Percentiles rank a stretch among this genome's conserved stretches.
Evolutionary conservation across 2,113 vertebrate genomes (phyloP).

Genomic region (Burhinus oedicnemus): DNA sequence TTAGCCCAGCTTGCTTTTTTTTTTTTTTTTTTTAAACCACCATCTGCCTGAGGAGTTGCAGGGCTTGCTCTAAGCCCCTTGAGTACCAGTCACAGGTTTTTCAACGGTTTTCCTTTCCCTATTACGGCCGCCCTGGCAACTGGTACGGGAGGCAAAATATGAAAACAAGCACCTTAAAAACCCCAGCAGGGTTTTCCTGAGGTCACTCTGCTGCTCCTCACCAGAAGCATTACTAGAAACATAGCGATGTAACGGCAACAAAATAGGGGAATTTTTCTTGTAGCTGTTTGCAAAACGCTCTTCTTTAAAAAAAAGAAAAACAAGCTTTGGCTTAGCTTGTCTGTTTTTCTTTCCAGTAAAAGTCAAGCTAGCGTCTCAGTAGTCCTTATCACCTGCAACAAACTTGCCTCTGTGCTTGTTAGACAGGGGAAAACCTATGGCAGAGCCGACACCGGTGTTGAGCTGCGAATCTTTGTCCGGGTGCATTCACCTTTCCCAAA

Average conservation of each 20-base stretch:
- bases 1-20: conserved; percentile 67
- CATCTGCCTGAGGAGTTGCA: conserved; percentile 72
- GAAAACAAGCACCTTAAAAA: neutral
- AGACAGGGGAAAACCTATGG: neutral
- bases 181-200: neutral
- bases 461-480: neutral
- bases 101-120: neutral
- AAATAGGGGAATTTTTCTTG: neutral
- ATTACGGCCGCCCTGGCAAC: neutral
- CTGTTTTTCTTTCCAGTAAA: neutral
- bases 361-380: neutral
- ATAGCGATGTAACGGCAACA: neutral
- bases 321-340: neutral
- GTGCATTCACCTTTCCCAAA: neutral
- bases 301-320: neutral
- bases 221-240: neutral
- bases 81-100: neutral
- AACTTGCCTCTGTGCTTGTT: neutral
- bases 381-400: neutral
- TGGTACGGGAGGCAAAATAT: neutral
- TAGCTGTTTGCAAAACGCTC: neutral
- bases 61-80: conserved; percentile 33
- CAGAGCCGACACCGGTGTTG: neutral
- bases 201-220: neutral
- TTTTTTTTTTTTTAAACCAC: conserved; percentile 47